These are phyloP conservation scores for Andrena chrysosceles DNA, from an alignment of 2,888 invertebrate genomes.

Conservation along the genomic window DNA sequence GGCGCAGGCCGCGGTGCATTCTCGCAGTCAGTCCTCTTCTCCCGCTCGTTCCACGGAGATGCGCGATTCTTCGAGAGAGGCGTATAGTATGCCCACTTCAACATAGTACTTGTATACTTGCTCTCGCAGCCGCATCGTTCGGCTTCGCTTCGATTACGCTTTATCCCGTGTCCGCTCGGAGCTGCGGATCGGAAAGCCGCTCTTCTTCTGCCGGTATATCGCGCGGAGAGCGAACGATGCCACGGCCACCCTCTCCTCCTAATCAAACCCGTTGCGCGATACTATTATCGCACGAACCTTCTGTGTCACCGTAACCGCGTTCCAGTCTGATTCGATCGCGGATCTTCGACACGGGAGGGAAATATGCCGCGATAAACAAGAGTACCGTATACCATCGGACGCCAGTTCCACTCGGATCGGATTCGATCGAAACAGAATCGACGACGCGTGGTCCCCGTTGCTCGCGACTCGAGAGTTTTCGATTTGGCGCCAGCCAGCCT, in stretches of 20 bases:
- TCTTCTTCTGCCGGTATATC: conserved; percentile 10
- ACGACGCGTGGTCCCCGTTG: background rate
- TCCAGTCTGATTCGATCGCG: conserved; percentile 55
- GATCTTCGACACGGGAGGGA: conserved; percentile 35
- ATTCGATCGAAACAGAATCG: background rate
- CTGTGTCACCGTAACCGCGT: conserved; percentile 61
- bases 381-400: background rate
- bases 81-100: conserved; percentile 83
- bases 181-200: conserved; percentile 11
- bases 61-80: conserved; percentile 76
- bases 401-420: background rate
- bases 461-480: background rate
- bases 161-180: background rate
- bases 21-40: conserved; percentile 45
- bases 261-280: conserved; percentile 4
- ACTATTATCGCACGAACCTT: conserved; percentile 11
- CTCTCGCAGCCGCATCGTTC: conserved; percentile 37
- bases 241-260: conserved; percentile 1
- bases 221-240: background rate
- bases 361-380: conserved; percentile 5
- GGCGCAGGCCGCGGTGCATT: conserved; percentile 5
- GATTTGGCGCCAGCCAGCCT: background rate
- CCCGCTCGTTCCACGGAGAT: conserved; percentile 44
- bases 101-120: conserved; percentile 74
- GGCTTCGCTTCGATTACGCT: background rate